These are phyloP conservation scores for Tipula confusa DNA, from an alignment of 2,888 invertebrate species.

Conservation along the genomic window DNA sequence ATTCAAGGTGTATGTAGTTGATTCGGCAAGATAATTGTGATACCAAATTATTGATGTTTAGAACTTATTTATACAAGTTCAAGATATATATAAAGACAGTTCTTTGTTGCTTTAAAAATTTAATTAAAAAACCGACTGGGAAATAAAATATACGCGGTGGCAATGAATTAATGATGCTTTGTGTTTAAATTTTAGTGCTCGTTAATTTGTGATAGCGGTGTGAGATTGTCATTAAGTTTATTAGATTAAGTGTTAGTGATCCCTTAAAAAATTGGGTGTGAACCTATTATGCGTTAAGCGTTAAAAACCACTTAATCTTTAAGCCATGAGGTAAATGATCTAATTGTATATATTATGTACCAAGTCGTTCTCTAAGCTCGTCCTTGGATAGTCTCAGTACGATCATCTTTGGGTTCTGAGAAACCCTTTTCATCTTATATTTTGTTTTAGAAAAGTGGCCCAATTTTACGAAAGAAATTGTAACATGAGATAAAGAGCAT, in stretches of 20 bases:
- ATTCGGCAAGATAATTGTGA: background rate
- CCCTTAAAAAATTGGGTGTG: background rate
- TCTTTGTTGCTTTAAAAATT: background rate
- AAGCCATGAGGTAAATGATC: too few relatives aligned
- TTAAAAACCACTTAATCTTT: too few relatives aligned
- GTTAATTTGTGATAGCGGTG: background rate
- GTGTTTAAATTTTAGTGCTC: background rate
- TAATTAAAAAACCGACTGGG: background rate
- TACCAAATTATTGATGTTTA: background rate
- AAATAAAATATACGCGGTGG: background rate
- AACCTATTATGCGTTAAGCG: too few relatives aligned
- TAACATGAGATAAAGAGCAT: too few relatives aligned
- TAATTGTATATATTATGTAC: too few relatives aligned
- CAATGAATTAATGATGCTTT: background rate
- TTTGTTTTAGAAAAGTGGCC: too few relatives aligned
- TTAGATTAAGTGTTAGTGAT: background rate
- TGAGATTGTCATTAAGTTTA: background rate
- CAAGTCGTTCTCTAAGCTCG: too few relatives aligned
- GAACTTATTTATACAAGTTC: background rate
- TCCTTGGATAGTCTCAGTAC: too few relatives aligned
- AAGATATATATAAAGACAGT: background rate
- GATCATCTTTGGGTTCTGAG: too few relatives aligned
- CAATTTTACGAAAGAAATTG: too few relatives aligned
- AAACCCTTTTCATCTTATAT: too few relatives aligned
- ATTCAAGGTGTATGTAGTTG: background rate